A percentile compares a stretch with the other conserved stretches of the same genome.
These are phyloP conservation scores for Drosophila malerkotliana DNA, from an alignment of 1,140 invertebrate genomes.

Conservation along the genomic window DNA sequence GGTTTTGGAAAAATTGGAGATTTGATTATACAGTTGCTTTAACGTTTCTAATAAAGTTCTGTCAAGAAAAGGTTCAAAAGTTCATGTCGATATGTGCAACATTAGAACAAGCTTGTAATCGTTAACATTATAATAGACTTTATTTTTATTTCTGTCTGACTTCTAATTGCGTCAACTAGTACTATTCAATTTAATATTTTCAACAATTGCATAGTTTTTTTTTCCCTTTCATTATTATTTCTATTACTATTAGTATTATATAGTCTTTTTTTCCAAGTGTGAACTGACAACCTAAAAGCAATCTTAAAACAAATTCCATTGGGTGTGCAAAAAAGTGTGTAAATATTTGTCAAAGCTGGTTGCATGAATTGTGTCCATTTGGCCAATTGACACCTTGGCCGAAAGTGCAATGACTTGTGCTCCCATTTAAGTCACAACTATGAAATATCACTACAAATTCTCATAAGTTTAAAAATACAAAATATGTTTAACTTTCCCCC, in stretches of 20 bases:
- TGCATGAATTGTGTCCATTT: conserved; percentile 27
- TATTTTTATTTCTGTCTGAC: too few relatives aligned
- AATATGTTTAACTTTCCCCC: not conserved
- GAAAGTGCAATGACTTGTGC: conserved; percentile 5
- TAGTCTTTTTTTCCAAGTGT: not conserved
- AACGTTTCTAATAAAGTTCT: too few relatives aligned
- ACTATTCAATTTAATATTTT: too few relatives aligned
- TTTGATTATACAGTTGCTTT: too few relatives aligned
- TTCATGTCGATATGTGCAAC: too few relatives aligned
- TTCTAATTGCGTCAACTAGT: too few relatives aligned
- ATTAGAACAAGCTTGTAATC: too few relatives aligned
- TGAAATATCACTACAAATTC: not conserved
- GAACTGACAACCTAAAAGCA: not conserved
- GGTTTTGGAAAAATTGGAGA: too few relatives aligned
- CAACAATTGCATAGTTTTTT: too few relatives aligned
- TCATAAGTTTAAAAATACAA: not conserved
- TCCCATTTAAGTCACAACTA: not conserved
- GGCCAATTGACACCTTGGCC: conserved; percentile 53
- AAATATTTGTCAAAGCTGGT: conserved; percentile 45
- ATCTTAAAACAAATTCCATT: not conserved
- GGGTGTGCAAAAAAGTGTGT: conserved; percentile 16
- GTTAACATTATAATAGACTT: too few relatives aligned
- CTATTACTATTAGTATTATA: not conserved
- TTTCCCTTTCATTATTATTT: too few relatives aligned
- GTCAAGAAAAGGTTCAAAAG: too few relatives aligned